Percentiles rank a stretch among this genome's conserved stretches.
Conservation (phyloP, 2,113 vertebrate genomes). For the Irena cyanogastra region DNA sequence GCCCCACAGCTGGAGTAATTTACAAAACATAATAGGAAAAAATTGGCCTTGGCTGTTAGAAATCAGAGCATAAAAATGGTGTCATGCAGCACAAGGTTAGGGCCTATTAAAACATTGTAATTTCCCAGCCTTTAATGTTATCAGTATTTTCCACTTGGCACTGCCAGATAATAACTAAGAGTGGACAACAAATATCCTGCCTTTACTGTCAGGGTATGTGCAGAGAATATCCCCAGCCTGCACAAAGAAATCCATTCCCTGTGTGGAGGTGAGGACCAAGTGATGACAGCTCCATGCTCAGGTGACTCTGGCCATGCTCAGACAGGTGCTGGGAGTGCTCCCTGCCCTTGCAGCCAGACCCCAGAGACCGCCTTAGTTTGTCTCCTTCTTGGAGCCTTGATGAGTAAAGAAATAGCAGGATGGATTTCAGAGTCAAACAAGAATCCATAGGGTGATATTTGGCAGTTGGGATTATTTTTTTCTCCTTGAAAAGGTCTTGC, state of each 20-base stretch:
- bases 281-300: accelerated
- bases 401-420: not conserved
- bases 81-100: conserved; percentile 61
- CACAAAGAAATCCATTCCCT: not conserved
- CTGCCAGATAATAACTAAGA: conserved; percentile 66
- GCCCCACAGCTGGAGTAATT: not conserved
- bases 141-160: conserved; percentile 62
- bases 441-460: not conserved
- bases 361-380: not conserved
- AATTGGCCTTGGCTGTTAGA: conserved; percentile 1
- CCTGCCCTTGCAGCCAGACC: not conserved
- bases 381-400: accelerated
- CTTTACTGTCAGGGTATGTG: not conserved
- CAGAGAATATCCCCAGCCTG: conserved; percentile 18
- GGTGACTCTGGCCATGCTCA: not conserved
- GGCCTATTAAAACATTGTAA: conserved; percentile 71
- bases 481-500: not conserved
- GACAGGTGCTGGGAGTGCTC: not conserved
- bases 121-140: conserved; percentile 57
- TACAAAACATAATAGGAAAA: conserved; percentile 10
- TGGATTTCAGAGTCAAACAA: not conserved
- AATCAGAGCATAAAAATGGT: conserved; percentile 51
- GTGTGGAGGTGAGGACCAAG: not conserved
- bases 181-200: conserved; percentile 25
- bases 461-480: not conserved